Evolutionary conservation across 2,888 invertebrate species (phyloP).

Genomic region (Euphydryas editha): DNA sequence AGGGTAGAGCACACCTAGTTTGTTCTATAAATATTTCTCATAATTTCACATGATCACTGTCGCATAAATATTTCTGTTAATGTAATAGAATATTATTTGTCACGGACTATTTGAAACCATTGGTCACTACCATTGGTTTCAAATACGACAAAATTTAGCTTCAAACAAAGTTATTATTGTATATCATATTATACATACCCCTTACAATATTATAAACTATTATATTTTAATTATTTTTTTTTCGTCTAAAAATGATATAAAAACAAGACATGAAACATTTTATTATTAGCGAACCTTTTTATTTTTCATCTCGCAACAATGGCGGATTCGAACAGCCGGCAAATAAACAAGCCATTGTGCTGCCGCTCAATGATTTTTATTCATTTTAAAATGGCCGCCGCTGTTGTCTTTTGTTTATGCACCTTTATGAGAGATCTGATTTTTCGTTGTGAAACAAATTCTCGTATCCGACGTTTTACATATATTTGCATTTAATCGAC

Average conservation of each 20-base stretch:
- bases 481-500: constrained; percentile 19
- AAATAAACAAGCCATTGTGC: constrained; percentile 35
- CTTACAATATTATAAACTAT: background rate
- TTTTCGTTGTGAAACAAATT: constrained; percentile 28
- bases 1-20: too few relatives aligned
- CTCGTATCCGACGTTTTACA: constrained; percentile 20
- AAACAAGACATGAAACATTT: background rate
- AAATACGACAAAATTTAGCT: too few relatives aligned
- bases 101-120: too few relatives aligned
- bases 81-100: too few relatives aligned
- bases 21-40: too few relatives aligned
- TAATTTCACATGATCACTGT: too few relatives aligned
- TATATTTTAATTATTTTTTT: too few relatives aligned
- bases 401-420: constrained; percentile 23
- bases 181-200: background rate
- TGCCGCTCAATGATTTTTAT: constrained; percentile 29
- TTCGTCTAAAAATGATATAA: background rate
- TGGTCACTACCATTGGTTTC: too few relatives aligned
- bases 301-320: constrained; percentile 5
- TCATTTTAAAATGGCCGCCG: constrained; percentile 32
- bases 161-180: background rate
- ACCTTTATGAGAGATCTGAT: constrained; percentile 13
- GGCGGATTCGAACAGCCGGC: constrained; percentile 16
- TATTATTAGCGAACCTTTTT: constrained; percentile 4
- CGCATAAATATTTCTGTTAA: too few relatives aligned